Evolutionary conservation across 2,113 vertebrate genomes (phyloP), one percentile per base, ranked within the genome.

Genomic region (Vireo altiloquus): DNA sequence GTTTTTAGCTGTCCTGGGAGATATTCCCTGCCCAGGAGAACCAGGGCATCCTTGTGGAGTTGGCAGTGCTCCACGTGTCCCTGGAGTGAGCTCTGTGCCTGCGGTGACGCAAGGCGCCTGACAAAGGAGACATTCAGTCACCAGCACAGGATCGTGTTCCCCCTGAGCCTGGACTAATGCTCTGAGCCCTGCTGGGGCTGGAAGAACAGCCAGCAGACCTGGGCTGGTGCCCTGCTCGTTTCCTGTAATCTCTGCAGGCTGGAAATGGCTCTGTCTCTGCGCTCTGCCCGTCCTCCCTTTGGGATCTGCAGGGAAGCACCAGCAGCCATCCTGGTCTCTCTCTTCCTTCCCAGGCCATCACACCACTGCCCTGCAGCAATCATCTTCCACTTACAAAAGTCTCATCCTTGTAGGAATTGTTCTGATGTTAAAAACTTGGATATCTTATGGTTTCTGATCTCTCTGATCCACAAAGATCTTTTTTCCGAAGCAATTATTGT

Each of bases 61-160:
- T 60, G 25, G n/a, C 30, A 3, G 37, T 27, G 19, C 49, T 60
- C 44, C 33, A 10, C 0, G 0, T 64, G 33, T 68, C 47, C 65
- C 65, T 3, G 4, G 61, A 63, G 80, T 2, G 7, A 79, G 59
- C 77, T 39, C 16, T 1, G 46, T 75, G 69, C 54, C 40, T 18
- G 52, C 3, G 56, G 40, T 60, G 83, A 59, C 3, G 3, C 42
- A 6, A 61, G n/a, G 42, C 1, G 18, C 52, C 76, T 9, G 10
- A 71, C 83, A 69, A 71, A 87, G 90, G 68, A 52, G 68, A 46
- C 90, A 35, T 89, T 92, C 37, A 74, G 87, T 40, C 87, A 47
- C 54, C 68, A 56, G 57, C 1, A 0, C 35, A 76, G 80, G 71
- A 76, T 92, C 6, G 0, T 14, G 39, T 90, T 88, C 49, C 65